Base-by-base conservation (phyloP, 2,888 invertebrate species). In the Apamea sordens region DNA sequence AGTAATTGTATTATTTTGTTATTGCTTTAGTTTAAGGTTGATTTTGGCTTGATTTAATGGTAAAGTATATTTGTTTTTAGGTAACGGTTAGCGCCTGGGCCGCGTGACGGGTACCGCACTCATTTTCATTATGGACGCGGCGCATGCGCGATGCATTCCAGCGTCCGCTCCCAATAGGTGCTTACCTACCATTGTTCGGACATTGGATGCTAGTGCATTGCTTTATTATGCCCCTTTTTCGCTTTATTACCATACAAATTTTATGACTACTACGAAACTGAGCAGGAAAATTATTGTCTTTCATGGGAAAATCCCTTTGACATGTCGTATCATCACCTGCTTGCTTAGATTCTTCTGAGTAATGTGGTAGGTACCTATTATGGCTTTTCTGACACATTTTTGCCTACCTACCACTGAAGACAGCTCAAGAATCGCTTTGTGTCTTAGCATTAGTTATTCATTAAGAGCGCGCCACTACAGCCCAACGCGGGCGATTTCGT, bases 131-230 rank as follows among this genome's bases (percentile, higher is more conserved):
- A 93, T 90, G 92, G 86, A 91, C 89, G 85, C 91, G 83, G 91
- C 89, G 92, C 93, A 93, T 94, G 94, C 93, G 90, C 91, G 83
- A 89, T 93, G 94, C 94, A 95, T 95, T 95, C 94, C 92, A 92
- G 89, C 86, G 83, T 83, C 80, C 82, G 89, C 86, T 89, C 86
- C 85, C 83, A 87, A 85, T 86, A 78, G 73, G 47, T 28, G 56
- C 36, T 50, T 63, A 77, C 41, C 21, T 28, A 73, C 79, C 83
- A 89, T 86, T 90, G 88, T 88, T 79, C 77, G 76, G 61, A 84
- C 84, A 83, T 88, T 84, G 83, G 82, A 88, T 90, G 88, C 86
- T 88, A 88, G 36, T 64, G 36, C 11, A 92, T 90, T 88, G 90
- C 77, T 85, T 86, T 87, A 90, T 91, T 92, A 90, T 85, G 86